Evolutionary conservation across 1,140 invertebrate species (phyloP).

Genomic region (Mamestra configurata): DNA sequence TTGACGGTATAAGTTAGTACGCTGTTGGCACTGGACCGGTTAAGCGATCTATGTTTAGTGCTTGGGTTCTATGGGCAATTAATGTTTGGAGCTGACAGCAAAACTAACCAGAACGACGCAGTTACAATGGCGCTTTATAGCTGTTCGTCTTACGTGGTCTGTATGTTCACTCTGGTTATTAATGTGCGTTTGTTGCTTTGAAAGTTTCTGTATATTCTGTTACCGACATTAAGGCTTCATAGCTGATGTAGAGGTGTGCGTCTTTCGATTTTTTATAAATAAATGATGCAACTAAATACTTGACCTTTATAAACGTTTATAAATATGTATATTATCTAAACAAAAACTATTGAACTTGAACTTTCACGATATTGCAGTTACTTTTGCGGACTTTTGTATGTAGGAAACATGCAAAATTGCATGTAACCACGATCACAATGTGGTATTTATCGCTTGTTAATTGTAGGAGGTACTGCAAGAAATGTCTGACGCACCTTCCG

Average conservation of each 20-base stretch:
- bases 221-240: too few relatives aligned
- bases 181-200: not conserved
- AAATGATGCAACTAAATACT: conserved; percentile 1
- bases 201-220: too few relatives aligned
- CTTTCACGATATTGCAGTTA: not conserved
- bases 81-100: conserved; percentile 16
- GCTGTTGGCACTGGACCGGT: not conserved
- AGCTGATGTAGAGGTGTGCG: too few relatives aligned
- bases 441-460: too few relatives aligned
- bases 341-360: conserved; percentile 9
- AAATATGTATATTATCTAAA: not conserved
- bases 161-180: not conserved
- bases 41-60: conserved; percentile 11
- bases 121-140: not conserved
- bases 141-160: not conserved
- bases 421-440: not conserved
- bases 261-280: not conserved
- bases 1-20: conserved; percentile 1
- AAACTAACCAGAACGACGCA: conserved; percentile 8
- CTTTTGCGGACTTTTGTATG: too few relatives aligned
- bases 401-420: not conserved
- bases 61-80: not conserved
- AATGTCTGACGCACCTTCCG: not conserved
- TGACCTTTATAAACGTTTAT: not conserved
- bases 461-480: too few relatives aligned